phyloP scores from a whole-genome alignment of 2,113 vertebrate genomes.

The Accipiter virgatus region DNA sequence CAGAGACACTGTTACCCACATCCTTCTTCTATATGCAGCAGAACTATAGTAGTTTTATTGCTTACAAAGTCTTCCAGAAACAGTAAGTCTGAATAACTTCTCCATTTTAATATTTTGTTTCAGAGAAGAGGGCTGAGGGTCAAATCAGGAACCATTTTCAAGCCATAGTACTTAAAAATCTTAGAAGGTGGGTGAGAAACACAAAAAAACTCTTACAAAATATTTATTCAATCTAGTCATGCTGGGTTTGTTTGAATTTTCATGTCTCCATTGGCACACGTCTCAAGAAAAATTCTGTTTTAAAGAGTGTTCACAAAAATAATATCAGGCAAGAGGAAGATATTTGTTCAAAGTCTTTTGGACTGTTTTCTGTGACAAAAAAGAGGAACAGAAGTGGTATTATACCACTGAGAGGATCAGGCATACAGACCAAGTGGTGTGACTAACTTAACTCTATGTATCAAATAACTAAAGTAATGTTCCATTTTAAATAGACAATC shows the following conservation, averaged over 20 bases:
- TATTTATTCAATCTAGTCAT: not conserved
- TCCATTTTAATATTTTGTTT: slow-evolving; percentile 16
- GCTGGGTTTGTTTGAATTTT: not conserved
- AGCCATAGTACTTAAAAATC: not conserved
- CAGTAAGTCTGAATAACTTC: slow-evolving; percentile 17
- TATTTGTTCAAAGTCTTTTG: not conserved
- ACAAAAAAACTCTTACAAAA: not conserved
- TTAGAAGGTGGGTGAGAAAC: not conserved
- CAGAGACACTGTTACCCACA: slow-evolving; percentile 47
- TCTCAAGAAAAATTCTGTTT: not conserved
- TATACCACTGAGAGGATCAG: not conserved
- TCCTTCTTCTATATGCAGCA: slow-evolving; percentile 39
- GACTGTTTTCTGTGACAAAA: not conserved
- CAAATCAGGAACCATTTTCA: not conserved
- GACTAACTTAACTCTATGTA: not conserved
- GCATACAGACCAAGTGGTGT: not conserved
- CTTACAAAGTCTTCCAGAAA: slow-evolving; percentile 31
- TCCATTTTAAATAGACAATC: not conserved
- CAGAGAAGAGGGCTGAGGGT: not conserved
- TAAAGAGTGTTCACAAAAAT: not conserved
- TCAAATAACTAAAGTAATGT: not conserved
- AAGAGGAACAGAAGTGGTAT: not conserved
- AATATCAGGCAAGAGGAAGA: not conserved
- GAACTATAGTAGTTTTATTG: slow-evolving; percentile 19
- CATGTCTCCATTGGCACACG: not conserved